Percentiles rank a stretch among this genome's conserved stretches.
Evolutionary conservation across 2,113 vertebrate genomes (phyloP).

Genomic region (Poeciliopsis retropinna): DNA sequence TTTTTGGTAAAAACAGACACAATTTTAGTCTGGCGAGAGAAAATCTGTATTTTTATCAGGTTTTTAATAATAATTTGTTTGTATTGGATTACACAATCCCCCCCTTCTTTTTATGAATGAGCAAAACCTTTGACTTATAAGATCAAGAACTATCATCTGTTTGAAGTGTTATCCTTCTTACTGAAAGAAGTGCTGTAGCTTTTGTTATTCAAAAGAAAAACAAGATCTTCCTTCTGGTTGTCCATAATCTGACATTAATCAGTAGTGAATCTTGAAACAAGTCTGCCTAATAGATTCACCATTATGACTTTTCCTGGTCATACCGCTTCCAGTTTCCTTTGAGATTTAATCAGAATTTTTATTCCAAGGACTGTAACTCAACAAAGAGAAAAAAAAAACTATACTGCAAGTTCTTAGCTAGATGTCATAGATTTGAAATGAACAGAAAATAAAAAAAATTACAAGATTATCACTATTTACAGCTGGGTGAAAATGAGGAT

Average conservation of each 20-base stretch:
- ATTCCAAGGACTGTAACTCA: no score
- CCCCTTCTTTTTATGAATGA: not conserved
- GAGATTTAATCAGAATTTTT: no score
- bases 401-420: no score
- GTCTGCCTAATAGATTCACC: not conserved
- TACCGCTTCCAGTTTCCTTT: not conserved
- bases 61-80: not conserved
- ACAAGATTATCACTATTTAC: no score
- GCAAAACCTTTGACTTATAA: conserved; percentile 13
- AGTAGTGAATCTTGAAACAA: not conserved
- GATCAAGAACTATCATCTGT: not conserved
- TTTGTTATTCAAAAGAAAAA: not conserved
- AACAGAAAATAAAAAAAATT: no score
- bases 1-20: not conserved
- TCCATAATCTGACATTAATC: conserved; percentile 8
- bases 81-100: not conserved
- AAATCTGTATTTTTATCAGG: conserved; percentile 27
- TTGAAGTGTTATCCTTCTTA: not conserved
- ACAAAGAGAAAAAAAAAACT: no score
- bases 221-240: conserved; percentile 3
- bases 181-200: not conserved
- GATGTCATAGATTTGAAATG: no score
- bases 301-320: not conserved
- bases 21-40: not conserved
- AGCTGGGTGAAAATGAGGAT: no score